These are phyloP conservation scores for Silvanus unidentatus DNA, from an alignment of 2,888 invertebrate species.

Conservation along the genomic window DNA sequence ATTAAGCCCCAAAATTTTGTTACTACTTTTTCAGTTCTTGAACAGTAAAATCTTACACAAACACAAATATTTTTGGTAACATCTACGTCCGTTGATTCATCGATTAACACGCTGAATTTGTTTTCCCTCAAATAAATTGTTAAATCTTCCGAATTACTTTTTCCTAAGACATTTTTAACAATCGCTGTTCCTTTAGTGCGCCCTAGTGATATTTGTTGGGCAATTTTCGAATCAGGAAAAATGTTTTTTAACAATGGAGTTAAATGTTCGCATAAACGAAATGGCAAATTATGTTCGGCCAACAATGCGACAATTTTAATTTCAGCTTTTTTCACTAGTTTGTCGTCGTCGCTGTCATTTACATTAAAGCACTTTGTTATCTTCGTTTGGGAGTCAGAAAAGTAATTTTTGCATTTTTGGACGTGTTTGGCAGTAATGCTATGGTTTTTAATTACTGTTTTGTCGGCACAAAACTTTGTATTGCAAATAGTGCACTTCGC, in stretches of 20 bases:
- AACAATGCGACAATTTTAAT: slow-evolving; percentile 22
- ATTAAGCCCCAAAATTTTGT: slow-evolving; percentile 9
- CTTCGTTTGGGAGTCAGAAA: not conserved
- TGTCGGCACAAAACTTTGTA: not conserved
- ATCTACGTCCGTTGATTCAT: slow-evolving; percentile 30
- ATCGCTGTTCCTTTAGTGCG: slow-evolving; percentile 16
- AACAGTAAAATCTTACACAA: slow-evolving; percentile 25
- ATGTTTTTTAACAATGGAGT: slow-evolving; percentile 10
- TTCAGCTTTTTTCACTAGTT: slow-evolving; percentile 20
- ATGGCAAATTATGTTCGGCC: slow-evolving; percentile 20
- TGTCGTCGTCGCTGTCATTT: not conserved
- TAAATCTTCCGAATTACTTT: too few relatives aligned
- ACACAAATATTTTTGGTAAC: slow-evolving; percentile 26
- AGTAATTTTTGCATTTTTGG: not conserved
- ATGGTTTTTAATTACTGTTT: not conserved
- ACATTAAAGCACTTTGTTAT: too few relatives aligned
- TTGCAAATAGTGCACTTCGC: not conserved
- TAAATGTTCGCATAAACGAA: slow-evolving; percentile 18
- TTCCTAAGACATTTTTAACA: slow-evolving; percentile 15
- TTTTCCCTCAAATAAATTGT: slow-evolving; percentile 21
- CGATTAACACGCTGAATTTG: slow-evolving; percentile 25
- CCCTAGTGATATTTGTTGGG: slow-evolving; percentile 11
- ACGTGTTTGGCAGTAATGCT: not conserved
- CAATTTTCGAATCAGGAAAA: slow-evolving; percentile 18
- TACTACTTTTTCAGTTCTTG: slow-evolving; percentile 6